Conservation (phyloP, 2,888 invertebrate species). For the Drosophila subquinaria region DNA sequence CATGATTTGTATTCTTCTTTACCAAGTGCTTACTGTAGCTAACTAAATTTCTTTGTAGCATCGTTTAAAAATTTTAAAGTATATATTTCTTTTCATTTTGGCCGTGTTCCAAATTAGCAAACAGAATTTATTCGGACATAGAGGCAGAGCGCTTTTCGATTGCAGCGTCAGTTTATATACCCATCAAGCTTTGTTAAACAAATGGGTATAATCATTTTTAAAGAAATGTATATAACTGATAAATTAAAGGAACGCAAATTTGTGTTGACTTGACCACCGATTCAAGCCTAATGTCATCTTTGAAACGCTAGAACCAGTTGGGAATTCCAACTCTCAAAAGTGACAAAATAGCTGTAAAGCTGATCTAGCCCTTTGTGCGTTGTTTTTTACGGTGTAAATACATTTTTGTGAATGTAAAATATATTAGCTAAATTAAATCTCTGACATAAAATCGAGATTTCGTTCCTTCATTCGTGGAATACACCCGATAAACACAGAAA, state of each 20-base stretch:
- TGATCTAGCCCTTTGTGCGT: no score
- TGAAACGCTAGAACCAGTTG: no score
- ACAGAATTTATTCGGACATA: conserved; percentile 56
- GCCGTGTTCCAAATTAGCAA: conserved; percentile 74
- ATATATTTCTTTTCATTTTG: conserved; percentile 68
- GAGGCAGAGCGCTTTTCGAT: background rate
- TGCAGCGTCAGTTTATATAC: conserved; percentile 6
- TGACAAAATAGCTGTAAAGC: no score
- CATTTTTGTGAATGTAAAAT: no score
- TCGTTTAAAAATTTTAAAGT: conserved; percentile 40
- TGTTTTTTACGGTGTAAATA: no score
- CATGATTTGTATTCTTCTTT: conserved; percentile 9
- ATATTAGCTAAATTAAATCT: no score
- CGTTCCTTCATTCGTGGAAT: no score
- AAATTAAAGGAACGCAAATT: background rate
- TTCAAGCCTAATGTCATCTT: no score
- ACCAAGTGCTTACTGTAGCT: conserved; percentile 56
- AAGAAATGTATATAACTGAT: background rate
- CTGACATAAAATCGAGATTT: no score
- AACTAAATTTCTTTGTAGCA: conserved; percentile 31
- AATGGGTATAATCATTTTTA: background rate
- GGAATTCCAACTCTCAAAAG: no score
- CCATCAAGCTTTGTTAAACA: background rate
- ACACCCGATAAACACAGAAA: no score
- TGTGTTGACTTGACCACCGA: no score